Conservation (phyloP, 2,797 vertebrate genomes). For the Esox masquinongy region DNA sequence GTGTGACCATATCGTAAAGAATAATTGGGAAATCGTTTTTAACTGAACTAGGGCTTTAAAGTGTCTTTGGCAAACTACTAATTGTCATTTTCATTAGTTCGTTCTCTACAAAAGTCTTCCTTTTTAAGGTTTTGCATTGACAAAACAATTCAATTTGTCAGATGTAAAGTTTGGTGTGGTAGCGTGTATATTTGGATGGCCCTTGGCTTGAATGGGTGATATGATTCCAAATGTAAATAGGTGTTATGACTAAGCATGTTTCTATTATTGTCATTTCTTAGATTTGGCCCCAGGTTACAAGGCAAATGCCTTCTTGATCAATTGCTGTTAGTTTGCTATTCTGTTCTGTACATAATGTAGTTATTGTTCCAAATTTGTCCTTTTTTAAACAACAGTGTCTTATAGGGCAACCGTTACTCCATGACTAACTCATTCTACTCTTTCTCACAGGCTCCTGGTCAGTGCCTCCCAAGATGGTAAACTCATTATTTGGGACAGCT, state of each 20-base stretch:
- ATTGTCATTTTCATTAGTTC: background rate
- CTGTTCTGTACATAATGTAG: background rate
- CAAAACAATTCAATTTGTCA: background rate
- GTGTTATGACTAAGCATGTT: conserved; percentile 30
- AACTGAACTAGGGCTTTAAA: background rate
- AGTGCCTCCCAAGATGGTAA: conserved; percentile 99
- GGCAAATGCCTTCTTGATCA: background rate
- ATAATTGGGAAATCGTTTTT: too few relatives aligned
- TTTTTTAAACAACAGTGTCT: background rate
- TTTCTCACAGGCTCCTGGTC: conserved; percentile 88
- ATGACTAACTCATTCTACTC: conserved; percentile 9
- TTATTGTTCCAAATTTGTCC: conserved; percentile 4
- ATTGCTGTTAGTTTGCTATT: background rate
- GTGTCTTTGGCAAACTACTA: background rate
- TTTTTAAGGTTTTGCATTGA: background rate
- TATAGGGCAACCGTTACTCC: background rate
- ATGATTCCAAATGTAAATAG: conserved; percentile 11
- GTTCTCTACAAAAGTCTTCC: background rate
- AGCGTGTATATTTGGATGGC: conserved; percentile 4
- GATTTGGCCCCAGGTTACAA: conserved; percentile 6
- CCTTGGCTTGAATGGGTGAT: background rate
- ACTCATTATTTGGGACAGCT: conserved; percentile 99
- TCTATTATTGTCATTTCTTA: conserved; percentile 25
- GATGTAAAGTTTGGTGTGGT: conserved; percentile 17
- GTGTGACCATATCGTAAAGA: too few relatives aligned